Percentiles rank a stretch among this genome's conserved stretches.
These are phyloP conservation scores for Brachyhypopomus gauderio DNA, from an alignment of 2,113 vertebrate genomes.

Conservation along the genomic window DNA sequence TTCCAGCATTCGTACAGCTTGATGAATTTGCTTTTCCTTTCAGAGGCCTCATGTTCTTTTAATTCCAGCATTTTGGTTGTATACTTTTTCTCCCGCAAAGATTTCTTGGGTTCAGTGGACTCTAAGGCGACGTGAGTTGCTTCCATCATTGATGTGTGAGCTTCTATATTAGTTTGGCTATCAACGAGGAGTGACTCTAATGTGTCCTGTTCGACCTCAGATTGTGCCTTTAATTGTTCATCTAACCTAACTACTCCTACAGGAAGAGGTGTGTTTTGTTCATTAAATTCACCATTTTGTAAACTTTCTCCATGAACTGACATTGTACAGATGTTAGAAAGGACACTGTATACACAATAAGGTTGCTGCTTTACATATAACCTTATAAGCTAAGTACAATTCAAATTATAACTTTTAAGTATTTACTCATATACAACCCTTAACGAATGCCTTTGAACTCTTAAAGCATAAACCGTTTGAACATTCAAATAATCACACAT, in stretches of 20 bases:
- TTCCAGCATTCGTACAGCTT: slow-evolving; percentile 42
- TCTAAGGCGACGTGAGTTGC: neutral
- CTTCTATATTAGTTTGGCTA: neutral
- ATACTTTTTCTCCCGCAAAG: slow-evolving; percentile 21
- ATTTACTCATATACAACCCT: neutral
- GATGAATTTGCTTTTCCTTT: slow-evolving; percentile 28
- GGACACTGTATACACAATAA: neutral
- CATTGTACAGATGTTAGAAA: neutral
- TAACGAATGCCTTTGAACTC: neutral
- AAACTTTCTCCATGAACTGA: slow-evolving; percentile 15
- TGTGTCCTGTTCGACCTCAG: too few species aligned
- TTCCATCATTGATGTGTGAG: neutral
- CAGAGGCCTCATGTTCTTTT: slow-evolving; percentile 33
- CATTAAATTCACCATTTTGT: slow-evolving; percentile 2
- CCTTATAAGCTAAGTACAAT: neutral
- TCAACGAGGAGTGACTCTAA: too few species aligned
- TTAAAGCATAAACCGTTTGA: neutral
- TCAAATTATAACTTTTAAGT: too few species aligned
- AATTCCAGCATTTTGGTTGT: slow-evolving; percentile 42
- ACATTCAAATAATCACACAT: slow-evolving; percentile 12
- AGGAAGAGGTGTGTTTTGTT: neutral
- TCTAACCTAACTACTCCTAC: neutral
- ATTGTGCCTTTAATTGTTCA: slow-evolving; percentile 13
- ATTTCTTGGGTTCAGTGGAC: slow-evolving; percentile 25
- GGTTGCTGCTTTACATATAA: neutral